phyloP scores from a whole-genome alignment of 2,888 invertebrate genomes.

The Drosophila mimetica region DNA sequence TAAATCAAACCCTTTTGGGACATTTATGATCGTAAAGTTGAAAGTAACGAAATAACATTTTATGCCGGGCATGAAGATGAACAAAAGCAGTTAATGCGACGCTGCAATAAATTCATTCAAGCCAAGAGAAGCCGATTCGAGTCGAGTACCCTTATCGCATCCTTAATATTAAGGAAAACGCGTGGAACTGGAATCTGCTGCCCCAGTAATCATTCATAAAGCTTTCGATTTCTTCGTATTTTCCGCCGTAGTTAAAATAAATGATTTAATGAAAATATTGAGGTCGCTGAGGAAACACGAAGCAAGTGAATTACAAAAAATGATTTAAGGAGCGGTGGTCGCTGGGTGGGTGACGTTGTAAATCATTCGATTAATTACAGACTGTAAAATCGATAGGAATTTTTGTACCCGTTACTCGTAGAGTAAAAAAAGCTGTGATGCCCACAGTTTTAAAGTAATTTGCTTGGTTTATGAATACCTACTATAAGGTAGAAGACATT shows the following conservation, averaged over 20 bases:
- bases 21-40: slow-evolving; percentile 85
- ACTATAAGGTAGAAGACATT: too few relatives aligned
- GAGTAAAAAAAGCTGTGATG: too few relatives aligned
- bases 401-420: too few relatives aligned
- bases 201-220: slow-evolving; percentile 11
- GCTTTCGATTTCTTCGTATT: slow-evolving; percentile 6
- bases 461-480: too few relatives aligned
- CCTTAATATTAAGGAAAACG: slow-evolving; percentile 20
- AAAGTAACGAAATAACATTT: slow-evolving; percentile 80
- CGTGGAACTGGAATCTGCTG: slow-evolving; percentile 11
- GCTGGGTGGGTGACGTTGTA: slow-evolving; percentile 63
- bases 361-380: slow-evolving; percentile 81
- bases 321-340: slow-evolving; percentile 32
- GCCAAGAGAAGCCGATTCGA: slow-evolving; percentile 46
- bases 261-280: slow-evolving; percentile 46
- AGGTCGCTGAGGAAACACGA: slow-evolving; percentile 40
- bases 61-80: slow-evolving; percentile 59
- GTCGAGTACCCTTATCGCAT: slow-evolving; percentile 14
- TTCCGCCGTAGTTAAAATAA: slow-evolving; percentile 12
- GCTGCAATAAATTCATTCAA: slow-evolving; percentile 64
- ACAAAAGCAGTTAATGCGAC: slow-evolving; percentile 61
- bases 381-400: slow-evolving; percentile 17
- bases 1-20: slow-evolving; percentile 84
- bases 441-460: too few relatives aligned
- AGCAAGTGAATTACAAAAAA: slow-evolving; percentile 43